Base-by-base conservation (phyloP, 1,140 invertebrate species). In the Magallana gigas region DNA sequence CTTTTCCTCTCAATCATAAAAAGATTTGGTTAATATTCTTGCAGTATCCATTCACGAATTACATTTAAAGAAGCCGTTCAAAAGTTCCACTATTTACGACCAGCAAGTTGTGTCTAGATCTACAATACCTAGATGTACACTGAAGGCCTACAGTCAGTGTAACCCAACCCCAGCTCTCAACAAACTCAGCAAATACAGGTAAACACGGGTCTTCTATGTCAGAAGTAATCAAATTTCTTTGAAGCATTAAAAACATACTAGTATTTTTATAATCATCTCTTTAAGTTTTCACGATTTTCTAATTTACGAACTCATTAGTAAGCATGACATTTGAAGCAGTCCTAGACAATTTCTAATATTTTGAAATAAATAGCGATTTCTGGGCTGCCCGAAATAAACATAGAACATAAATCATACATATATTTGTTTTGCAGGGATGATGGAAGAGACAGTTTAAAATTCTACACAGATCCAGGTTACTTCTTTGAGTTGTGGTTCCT, bases 401-500 rank as follows among this genome's bases (percentile, higher is more conserved):
- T 48, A 48, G 36, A 48, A 5, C 36, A 48, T 48, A 4, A 48
- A 48, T 48, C 71, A 23, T 23, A 23, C 23, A 23, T 23, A 23
- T 23, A 83, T 88, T 71, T 58, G 16, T 36, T 64, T 92, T 96
- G 56, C 92, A 97, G 98, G 89, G 98, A 99, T 93, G 99, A 99
- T 95, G 98, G 98, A n/a, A 98, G 98, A 94, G 98, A 99, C 95
- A 98, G 98, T 81, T 96, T 99, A 87, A 99, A 99, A 94, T 99
- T 99, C 95, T 99, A 99, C 94, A 99, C 99, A 0, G 98, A 99
- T 96, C 98, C 99, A 6, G 98, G 98, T 92, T 99, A 99, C 96
- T 99, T 99, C 97, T 99, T 99, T 95, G 98, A 99, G 93, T 95
- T 99, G 14, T 99, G 99, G 99, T 96, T 97, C 91, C 97, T 98